Evolutionary conservation across 2,888 invertebrate species (phyloP), one percentile per base, ranked within the genome.

Genomic region (Hyalella azteca): DNA sequence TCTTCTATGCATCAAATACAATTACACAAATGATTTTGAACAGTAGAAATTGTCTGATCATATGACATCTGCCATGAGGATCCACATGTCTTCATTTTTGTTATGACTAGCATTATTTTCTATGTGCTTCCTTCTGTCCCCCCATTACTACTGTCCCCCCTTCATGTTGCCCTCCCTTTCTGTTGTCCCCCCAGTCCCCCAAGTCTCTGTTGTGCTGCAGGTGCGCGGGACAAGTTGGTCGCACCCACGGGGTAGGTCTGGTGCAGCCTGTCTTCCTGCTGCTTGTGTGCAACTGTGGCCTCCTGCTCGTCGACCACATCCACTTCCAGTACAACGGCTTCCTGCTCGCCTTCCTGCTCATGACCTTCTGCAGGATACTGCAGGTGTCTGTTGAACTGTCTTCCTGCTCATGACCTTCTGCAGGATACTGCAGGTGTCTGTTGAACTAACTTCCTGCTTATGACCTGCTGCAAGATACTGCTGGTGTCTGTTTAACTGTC

Each of bases 261-360:
- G 22, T 41, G 32, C 66, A 48, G 41, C 54, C 45, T 9, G 48
- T 73, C 32, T 41, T 73, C 15, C 15, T 80, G 45, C 73, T 75
- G 39, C 45, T 66, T 13, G 59, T 84, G 48, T 90, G 93, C 78
- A 97, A 96, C 88, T 93, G 94, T 84, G 97, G 97, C 3, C 90
- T 98, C 5, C 87, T 98, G 4, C 91, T 98, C 88, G 93, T 98
- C 15, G 99, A 99, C 89, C 97, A 98, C 87, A 94, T 98, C 86
- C 98, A 98, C 89, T 98, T 98, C 87, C 99, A 99, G 88, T 99
- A 99, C 87, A 99, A 99, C 91, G 98, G 98, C 54, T 93, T 99
- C 86, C 89, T 99, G 82, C 94, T 94, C 89, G 97, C 97, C 36
- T 90, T 97, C 81, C 88, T 97, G 32, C 87, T 97, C 40, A 87